A percentile compares a stretch with the other conserved stretches of the same genome.
phyloP scores from a whole-genome alignment of 2,113 vertebrate species.

The Talpa occidentalis region DNA sequence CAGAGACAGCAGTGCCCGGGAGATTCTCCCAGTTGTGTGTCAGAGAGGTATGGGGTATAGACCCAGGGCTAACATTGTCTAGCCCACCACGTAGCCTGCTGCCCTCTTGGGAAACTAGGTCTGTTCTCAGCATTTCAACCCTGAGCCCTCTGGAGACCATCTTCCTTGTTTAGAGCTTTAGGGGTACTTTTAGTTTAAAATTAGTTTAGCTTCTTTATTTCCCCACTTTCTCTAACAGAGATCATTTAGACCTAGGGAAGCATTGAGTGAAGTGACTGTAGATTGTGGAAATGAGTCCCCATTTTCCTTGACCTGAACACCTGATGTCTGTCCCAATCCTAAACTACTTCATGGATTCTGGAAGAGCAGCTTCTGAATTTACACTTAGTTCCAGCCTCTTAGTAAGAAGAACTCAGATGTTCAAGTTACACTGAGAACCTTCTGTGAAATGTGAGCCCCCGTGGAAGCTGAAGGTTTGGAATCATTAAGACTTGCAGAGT shows the following conservation, averaged over 20 bases:
- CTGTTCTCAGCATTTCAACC: slow-evolving; percentile 31
- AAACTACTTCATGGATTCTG: background rate
- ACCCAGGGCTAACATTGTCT: background rate
- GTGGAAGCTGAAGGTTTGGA: background rate
- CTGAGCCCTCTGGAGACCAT: background rate
- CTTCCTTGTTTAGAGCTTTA: background rate
- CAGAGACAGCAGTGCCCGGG: background rate
- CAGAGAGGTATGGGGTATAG: background rate
- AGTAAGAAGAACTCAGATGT: background rate
- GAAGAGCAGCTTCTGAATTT: slow-evolving; percentile 40
- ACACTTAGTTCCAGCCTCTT: background rate
- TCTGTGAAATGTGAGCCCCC: slow-evolving; percentile 1
- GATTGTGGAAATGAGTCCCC: slow-evolving; percentile 2
- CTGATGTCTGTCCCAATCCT: background rate
- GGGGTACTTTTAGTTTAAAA: background rate
- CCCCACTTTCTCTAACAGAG: background rate
- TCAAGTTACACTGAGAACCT: background rate
- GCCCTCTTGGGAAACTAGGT: background rate
- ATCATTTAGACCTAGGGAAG: background rate
- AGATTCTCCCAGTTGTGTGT: background rate
- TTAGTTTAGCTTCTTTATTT: background rate
- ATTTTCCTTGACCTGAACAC: background rate
- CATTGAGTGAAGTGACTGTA: background rate
- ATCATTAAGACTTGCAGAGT: background rate
- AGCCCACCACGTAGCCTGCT: background rate